These are phyloP conservation scores for Amphiura filiformis DNA, from an alignment of 35 echinoderm and acorn worm species.

Conservation along the genomic window DNA sequence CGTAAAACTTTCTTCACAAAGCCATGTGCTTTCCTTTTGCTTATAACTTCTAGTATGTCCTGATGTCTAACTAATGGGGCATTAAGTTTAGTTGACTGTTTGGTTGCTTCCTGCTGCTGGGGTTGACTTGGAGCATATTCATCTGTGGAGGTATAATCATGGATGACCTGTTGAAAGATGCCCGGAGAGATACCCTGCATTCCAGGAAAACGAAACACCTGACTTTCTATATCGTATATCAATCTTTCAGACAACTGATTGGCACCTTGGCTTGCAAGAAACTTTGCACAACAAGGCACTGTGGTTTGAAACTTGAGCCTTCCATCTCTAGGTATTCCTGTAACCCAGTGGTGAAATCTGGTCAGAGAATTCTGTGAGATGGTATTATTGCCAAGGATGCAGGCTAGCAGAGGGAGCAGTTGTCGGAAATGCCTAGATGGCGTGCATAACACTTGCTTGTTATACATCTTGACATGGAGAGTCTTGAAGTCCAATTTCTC, in stretches of 20 bases:
- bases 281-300: slow-evolving; percentile 44
- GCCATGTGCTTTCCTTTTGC: background rate
- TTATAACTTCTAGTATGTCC: background rate
- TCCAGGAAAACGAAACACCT: background rate
- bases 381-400: slow-evolving; percentile 55
- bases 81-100: background rate
- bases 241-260: background rate
- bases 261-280: background rate
- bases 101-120: background rate
- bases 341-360: slow-evolving; percentile 41
- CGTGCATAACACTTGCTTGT: slow-evolving; percentile 30
- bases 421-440: slow-evolving; percentile 18
- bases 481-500: slow-evolving; percentile 12
- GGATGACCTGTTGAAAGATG: background rate
- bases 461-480: slow-evolving; percentile 23
- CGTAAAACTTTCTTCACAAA: background rate
- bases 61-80: background rate
- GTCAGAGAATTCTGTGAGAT: slow-evolving; percentile 14
- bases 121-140: background rate
- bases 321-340: background rate
- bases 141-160: background rate
- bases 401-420: slow-evolving; percentile 59
- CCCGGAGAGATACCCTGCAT: background rate
- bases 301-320: background rate
- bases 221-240: background rate